Percentiles rank a stretch among this genome's conserved stretches.
Conservation (phyloP, 2,113 vertebrate species). For the Chloropsis cyanopogon region DNA sequence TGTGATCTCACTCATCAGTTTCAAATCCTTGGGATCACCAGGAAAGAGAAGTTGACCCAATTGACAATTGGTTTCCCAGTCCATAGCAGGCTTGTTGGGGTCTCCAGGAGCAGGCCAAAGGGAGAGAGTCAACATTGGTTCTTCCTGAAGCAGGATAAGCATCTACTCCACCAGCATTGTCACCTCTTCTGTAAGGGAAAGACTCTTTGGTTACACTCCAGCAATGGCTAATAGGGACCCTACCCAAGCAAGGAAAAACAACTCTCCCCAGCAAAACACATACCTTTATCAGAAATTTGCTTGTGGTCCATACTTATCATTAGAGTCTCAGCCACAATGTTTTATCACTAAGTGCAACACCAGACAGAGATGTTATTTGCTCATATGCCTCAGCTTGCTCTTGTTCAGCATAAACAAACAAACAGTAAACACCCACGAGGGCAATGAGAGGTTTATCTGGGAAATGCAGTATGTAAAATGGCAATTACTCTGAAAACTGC, state of each 20-base stretch:
- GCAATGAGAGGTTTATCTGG: not conserved
- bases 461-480: not conserved
- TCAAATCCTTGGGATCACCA: not conserved
- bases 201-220: not conserved
- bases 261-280: not conserved
- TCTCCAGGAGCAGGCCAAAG: not conserved
- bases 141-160: not conserved
- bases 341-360: not conserved
- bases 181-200: not conserved
- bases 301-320: not conserved
- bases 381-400: not conserved
- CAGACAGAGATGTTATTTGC: not conserved
- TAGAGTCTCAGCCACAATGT: not conserved
- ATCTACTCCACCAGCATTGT: not conserved
- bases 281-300: not conserved
- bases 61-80: not conserved
- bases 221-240: not conserved
- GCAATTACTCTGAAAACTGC: not conserved
- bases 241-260: not conserved
- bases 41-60: not conserved
- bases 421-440: not conserved
- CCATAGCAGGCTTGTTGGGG: not conserved
- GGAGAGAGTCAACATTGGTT: accelerated
- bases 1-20: not conserved
- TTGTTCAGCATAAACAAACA: not conserved